Conservation (phyloP, 2,113 vertebrate species). For the Sebastes fasciatus region DNA sequence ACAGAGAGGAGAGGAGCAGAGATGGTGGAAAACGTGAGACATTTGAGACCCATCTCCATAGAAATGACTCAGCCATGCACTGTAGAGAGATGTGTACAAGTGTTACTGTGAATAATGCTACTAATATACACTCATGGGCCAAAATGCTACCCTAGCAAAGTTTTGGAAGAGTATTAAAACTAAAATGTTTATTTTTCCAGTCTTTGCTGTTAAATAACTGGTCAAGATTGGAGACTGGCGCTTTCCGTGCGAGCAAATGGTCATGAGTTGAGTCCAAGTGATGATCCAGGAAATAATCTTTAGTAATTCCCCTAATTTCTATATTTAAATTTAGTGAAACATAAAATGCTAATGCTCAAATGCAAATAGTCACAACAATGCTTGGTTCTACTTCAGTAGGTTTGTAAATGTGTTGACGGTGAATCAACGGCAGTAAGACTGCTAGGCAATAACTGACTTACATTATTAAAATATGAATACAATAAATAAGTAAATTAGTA, state of each 20-base stretch:
- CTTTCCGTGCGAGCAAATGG: not conserved
- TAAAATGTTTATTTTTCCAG: not conserved
- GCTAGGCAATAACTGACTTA: not conserved
- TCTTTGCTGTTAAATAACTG: not conserved
- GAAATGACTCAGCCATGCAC: constrained; percentile 23
- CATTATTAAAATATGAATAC: not conserved
- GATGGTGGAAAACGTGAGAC: not conserved
- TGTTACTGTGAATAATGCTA: not conserved
- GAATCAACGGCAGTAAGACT: not conserved
- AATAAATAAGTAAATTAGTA: not conserved
- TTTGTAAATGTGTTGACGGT: not conserved
- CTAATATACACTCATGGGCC: not conserved
- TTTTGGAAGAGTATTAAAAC: not conserved
- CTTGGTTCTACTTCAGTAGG: no score
- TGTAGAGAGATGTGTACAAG: not conserved
- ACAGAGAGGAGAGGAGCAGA: not conserved
- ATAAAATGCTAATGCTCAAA: not conserved
- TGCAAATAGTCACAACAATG: not conserved
- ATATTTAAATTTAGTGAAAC: not conserved
- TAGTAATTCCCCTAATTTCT: not conserved
- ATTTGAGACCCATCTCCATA: not conserved
- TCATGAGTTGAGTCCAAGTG: not conserved
- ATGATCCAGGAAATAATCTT: not conserved
- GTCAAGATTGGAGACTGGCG: not conserved
- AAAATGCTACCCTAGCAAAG: not conserved